Conservation (phyloP, 2,113 vertebrate genomes). For the Cebus imitator region DNA sequence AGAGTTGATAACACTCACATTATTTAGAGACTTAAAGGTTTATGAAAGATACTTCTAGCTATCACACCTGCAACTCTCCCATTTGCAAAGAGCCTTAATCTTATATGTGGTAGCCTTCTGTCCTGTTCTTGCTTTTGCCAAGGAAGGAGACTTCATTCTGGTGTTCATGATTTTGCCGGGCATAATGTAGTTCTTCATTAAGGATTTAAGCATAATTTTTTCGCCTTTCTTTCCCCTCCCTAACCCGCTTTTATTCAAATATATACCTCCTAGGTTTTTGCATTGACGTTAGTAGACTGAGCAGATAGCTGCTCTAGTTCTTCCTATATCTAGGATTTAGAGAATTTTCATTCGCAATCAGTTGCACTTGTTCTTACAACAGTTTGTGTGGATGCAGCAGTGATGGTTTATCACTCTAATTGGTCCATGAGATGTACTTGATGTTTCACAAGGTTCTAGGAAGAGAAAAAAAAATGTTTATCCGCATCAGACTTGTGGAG, state of each 20-base stretch:
- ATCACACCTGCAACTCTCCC: neutral
- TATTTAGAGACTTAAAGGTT: neutral
- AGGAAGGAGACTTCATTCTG: neutral
- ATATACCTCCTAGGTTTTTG: neutral
- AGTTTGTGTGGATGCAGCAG: neutral
- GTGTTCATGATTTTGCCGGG: neutral
- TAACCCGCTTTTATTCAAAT: neutral
- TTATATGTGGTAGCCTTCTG: neutral
- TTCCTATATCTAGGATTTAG: neutral
- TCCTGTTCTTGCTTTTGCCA: neutral
- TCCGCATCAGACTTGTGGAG: constrained; percentile 62
- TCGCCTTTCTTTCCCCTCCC: neutral
- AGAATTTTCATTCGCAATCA: neutral
- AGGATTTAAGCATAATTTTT: neutral
- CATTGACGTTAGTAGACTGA: neutral
- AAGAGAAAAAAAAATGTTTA: constrained; percentile 9
- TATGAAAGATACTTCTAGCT: neutral
- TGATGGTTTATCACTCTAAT: constrained; percentile 53
- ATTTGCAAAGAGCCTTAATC: neutral
- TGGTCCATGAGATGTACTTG: constrained; percentile 68
- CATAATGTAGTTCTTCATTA: neutral
- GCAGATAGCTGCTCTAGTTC: neutral
- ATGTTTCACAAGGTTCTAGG: constrained; percentile 46
- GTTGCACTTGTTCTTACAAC: neutral
- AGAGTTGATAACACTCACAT: neutral